These are phyloP conservation scores for Helicoverpa zea DNA, from an alignment of 1,140 invertebrate genomes.

Conservation along the genomic window DNA sequence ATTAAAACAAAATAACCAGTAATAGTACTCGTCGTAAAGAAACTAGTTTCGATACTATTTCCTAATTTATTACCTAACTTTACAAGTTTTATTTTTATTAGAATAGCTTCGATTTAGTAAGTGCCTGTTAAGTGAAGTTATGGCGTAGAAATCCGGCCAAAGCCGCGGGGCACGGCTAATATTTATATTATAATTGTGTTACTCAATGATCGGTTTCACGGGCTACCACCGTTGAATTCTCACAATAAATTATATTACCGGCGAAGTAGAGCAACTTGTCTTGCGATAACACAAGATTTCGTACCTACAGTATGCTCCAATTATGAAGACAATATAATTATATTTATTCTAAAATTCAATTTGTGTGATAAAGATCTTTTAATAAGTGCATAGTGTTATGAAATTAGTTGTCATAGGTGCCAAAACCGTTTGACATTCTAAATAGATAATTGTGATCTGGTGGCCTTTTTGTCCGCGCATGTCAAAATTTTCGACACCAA, in stretches of 20 bases:
- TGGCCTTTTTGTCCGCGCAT: background rate
- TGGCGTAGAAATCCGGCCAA: slow-evolving; percentile 41
- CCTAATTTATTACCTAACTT: slow-evolving; percentile 35
- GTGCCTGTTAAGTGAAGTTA: slow-evolving; percentile 46
- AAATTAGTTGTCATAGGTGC: slow-evolving; percentile 21
- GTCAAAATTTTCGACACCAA: background rate
- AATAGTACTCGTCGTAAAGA: slow-evolving; percentile 4
- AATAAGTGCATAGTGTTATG: slow-evolving; percentile 1
- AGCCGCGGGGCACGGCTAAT: slow-evolving; percentile 43
- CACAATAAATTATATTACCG: slow-evolving; percentile 76
- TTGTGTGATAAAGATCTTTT: slow-evolving; percentile 17
- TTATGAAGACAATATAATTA: slow-evolving; percentile 19
- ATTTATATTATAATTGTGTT: slow-evolving; percentile 47
- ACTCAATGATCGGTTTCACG: slow-evolving; percentile 36
- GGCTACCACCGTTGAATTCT: slow-evolving; percentile 69
- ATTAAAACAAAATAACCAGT: slow-evolving; percentile 4
- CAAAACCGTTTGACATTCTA: slow-evolving; percentile 11
- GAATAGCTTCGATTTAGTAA: slow-evolving; percentile 46
- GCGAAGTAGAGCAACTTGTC: slow-evolving; percentile 71
- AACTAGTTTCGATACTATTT: slow-evolving; percentile 25
- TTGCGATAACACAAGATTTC: slow-evolving; percentile 55
- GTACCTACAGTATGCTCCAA: slow-evolving; percentile 60
- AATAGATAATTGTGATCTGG: background rate
- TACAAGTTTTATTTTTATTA: slow-evolving; percentile 37
- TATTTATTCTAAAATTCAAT: slow-evolving; percentile 6